Base-by-base conservation (phyloP, 2,113 vertebrate species). In the Phyllostomus hastatus region DNA sequence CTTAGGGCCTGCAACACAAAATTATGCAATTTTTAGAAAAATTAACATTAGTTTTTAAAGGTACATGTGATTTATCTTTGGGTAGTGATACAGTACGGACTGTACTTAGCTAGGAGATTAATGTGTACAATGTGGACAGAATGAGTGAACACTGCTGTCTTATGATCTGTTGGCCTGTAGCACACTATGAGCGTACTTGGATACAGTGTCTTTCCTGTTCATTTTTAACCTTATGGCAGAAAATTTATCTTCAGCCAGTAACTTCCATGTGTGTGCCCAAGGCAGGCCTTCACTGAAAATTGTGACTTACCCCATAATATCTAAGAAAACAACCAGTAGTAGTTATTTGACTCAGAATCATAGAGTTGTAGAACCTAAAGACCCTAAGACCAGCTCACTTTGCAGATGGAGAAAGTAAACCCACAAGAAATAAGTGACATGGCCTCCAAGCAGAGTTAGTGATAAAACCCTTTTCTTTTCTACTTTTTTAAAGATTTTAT, bases 171-270 rank as follows among this genome's bases (percentile, higher is more conserved):
- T 67, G 17, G 10, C 28, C 38, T 94, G 1, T 73, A 89, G 78
- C 95, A 79, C 38, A 86, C 15, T 88, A 1, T 70, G 61, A 80
- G 31, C 72, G 67, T 70, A 54, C 92, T 92, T 89, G 54, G 59
- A 20, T 90, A 75, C 96, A 96, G 86, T 91, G 26, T 84, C 35
- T 84, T 93, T 90, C 78, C 38, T 96, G 41, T 90, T 93, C 52
- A 79, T 94, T 50, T 83, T 96, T 20, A 72, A 15, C 9, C 46
- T 95, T 83, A 38, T 66, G 79, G 9, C 46, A 86, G 46, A 90
- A 59, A 91, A 91, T 92, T 73, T 94, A 50, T 96, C n/a, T 20
- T 95, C 22, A 92, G 57, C 46, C 17, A 76, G 46, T 75, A 26
- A 35, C 67, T 88, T 92, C 70, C 5, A 12, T 79, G 66, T 31